Evolutionary conservation across 2,113 vertebrate genomes (phyloP), one percentile per base, ranked within the genome.

Genomic region (Pelodiscus sinensis): DNA sequence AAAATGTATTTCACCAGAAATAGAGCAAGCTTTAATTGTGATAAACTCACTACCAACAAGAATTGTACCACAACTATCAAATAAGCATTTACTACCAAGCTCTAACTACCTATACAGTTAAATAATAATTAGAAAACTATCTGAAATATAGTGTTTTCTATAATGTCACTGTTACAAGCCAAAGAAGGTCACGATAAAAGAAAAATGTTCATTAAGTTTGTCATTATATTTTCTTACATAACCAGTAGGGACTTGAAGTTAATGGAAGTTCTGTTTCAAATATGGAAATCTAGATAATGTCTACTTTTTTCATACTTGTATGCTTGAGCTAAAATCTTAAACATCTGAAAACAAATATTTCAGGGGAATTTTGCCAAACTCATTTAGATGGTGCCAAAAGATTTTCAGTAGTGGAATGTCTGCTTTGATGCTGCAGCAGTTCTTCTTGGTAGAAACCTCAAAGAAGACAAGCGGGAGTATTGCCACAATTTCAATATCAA

Each of bases 401-500:
- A 51, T 16, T 29, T 87, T 54, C 24, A 35, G 5, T 50, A 55
- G 80, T 5, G 55, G 22, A 44, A 54, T 77, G 50, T 5, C 21
- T 56, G 31, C 65, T 19, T 68, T 31, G 31, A 31, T 14, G n/a
- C 12, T 0, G 0, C 27, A 11, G 31, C 27, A 27, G 35, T 24
- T 92, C 68, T 5, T 0, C 29, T 6, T 31, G 29, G 60, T 29
- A 27, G 27, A 62, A 62, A 29, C 29, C 62, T 68, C 62, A 68
- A n/a, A 16, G 15, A 31, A n/a, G 15, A 68, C 8, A 18, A 68
- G 62, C 8, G 14, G 29, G 56, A 51, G 1, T 60, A 55, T 71
- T 89, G 75, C 73, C 31, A 54, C 31, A 0, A 0, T 65, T 92
- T 85, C 1, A 0, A 14, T 4, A 75, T n/a, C 73, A 85, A 65